Conservation (phyloP, 1,140 invertebrate genomes). For the Phenacoccus solenopsis region DNA sequence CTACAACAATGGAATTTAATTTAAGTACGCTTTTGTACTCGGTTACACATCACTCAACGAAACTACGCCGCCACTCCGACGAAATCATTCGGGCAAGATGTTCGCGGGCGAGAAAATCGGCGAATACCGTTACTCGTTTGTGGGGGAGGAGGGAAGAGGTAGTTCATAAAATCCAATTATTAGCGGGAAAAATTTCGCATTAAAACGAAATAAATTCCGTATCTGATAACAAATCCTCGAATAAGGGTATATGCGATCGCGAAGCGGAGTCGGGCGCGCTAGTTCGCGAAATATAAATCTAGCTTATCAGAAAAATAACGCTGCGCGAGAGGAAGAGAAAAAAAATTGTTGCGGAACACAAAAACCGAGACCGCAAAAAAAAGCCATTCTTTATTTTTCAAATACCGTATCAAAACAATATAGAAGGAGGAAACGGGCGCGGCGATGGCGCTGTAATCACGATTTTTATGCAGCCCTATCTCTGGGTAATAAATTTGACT, state of each 20-base stretch:
- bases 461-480: conserved; percentile 17
- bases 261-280: background rate
- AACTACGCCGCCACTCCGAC: background rate
- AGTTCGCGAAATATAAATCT: conserved; percentile 8
- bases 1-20: background rate
- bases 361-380: conserved; percentile 16
- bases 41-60: background rate
- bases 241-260: background rate
- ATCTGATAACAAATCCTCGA: conserved; percentile 8
- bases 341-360: conserved; percentile 15
- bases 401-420: conserved; percentile 6
- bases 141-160: background rate
- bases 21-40: background rate
- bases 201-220: conserved; percentile 11
- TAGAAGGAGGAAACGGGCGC: background rate
- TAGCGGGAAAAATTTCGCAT: conserved; percentile 11
- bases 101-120: background rate
- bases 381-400: conserved; percentile 18
- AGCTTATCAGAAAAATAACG: conserved; percentile 15
- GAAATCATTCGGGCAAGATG: no score
- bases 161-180: background rate
- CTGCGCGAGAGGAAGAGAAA: background rate
- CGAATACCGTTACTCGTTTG: background rate
- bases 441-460: background rate
- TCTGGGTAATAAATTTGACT: conserved; percentile 16